Base-by-base conservation (phyloP, 2,888 invertebrate species). In the Temnothorax rugatulus region DNA sequence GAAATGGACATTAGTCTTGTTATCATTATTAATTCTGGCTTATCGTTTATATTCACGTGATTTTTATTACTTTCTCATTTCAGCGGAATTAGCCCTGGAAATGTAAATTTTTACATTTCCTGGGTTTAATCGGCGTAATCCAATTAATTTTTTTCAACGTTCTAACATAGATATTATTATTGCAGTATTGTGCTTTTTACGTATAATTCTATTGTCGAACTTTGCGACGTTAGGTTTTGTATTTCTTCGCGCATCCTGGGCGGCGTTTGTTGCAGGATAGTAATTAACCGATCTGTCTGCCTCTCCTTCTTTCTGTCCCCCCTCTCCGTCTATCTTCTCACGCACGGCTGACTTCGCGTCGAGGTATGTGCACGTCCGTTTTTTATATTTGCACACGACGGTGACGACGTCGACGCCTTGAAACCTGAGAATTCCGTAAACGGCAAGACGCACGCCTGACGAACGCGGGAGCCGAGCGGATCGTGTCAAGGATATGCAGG, bases 401-500 rank as follows among this genome's bases (percentile, higher is more conserved):
- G 54, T 71, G 63, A 82, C 77, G 63, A 77, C 69, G 57, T 74
- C 74, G 64, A 83, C 74, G 57, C 84, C 77, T 82, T 79, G 86
- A 82, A 73, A 57, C 66, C 59, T 61, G 83, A 83, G 84, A 83
- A 87, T 86, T 89, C 86, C 85, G 86, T 83, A 86, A 87, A 89
- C 84, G 88, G 75, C 61, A 25, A 54, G 73, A 71, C 77, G 59
- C 44, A 64, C 68, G 82, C 38, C 74, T 74, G 86, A 57, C 64
- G 47, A 29, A 44, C 21, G 76, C 77, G 85, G 77, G 71, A 85
- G 57, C 84, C 82, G 83, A 76, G 75, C 75, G 41, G 75, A 89
- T 57, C 85, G 82, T 89, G 89, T 89, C 89, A 89, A 89, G 89
- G 89, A 89, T 85, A 85, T 63, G 83, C 83, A 83, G 74, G 87